A percentile compares a stretch with the other conserved stretches of the same genome.
phyloP scores from a whole-genome alignment of 2,113 vertebrate genomes.

The Prinia subflava region DNA sequence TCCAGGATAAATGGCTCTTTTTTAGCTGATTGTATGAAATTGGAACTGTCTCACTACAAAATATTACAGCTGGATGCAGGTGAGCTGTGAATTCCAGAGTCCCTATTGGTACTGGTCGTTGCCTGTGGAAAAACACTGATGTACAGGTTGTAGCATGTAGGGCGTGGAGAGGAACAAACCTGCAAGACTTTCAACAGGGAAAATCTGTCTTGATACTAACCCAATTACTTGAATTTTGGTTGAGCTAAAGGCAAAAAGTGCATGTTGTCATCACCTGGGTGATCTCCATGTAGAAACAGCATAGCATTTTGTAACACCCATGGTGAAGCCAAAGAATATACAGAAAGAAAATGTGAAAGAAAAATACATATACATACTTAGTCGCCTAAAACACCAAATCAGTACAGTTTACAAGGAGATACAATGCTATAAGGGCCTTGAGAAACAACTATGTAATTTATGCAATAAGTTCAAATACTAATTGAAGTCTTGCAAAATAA shows the following conservation, averaged over 20 bases:
- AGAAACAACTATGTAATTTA: background rate
- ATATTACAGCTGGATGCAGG: background rate
- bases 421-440: background rate
- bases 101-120: background rate
- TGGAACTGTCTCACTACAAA: background rate
- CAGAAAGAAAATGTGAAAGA: background rate
- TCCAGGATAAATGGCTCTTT: background rate
- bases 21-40: background rate
- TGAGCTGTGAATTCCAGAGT: background rate
- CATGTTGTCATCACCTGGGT: background rate
- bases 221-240: background rate
- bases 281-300: background rate
- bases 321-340: background rate
- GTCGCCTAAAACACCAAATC: background rate
- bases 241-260: background rate
- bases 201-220: background rate
- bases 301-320: background rate
- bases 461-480: background rate
- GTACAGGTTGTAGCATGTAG: background rate
- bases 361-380: background rate
- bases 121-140: background rate
- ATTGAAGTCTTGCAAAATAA: slow-evolving; percentile 14
- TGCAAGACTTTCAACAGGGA: background rate
- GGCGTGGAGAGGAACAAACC: background rate
- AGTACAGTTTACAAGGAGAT: background rate